Conservation (phyloP, 2,888 invertebrate genomes). For the Yponomeuta evonymella region DNA sequence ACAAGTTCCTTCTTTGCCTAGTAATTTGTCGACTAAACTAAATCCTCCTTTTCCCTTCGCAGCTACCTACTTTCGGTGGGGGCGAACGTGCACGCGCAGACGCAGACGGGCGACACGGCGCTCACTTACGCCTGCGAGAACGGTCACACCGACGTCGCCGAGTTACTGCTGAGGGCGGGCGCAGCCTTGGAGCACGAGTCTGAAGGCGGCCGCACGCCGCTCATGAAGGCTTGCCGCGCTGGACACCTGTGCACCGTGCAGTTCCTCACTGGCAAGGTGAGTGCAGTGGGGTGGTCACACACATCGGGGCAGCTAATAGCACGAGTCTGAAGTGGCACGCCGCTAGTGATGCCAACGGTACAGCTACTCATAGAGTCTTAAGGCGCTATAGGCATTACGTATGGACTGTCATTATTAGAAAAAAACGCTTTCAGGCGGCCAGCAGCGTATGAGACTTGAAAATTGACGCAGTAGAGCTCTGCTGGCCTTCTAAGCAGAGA, state of each 20-base stretch:
- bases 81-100: slow-evolving; percentile 95
- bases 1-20: too few species aligned
- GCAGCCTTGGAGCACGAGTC: slow-evolving; percentile 97
- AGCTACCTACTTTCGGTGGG: slow-evolving; percentile 87
- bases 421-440: too few species aligned
- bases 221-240: slow-evolving; percentile 99
- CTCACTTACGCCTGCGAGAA: slow-evolving; percentile 99
- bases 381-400: too few species aligned
- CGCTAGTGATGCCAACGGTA: too few species aligned
- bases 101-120: slow-evolving; percentile 96
- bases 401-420: too few species aligned
- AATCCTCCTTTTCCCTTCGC: slow-evolving; percentile 2
- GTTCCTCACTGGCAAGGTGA: slow-evolving; percentile 90
- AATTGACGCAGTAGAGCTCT: too few species aligned
- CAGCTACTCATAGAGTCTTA: too few species aligned
- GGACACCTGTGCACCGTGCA: slow-evolving; percentile 97
- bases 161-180: slow-evolving; percentile 91
- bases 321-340: too few species aligned
- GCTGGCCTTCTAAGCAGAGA: too few species aligned
- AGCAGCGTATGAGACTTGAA: too few species aligned
- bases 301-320: too few species aligned
- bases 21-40: too few species aligned
- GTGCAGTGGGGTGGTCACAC: not conserved
- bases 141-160: slow-evolving; percentile 98
- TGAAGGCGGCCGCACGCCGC: slow-evolving; percentile 96